Conservation (phyloP, 2,113 vertebrate genomes). For the Telmatochromis sp. region DNA sequence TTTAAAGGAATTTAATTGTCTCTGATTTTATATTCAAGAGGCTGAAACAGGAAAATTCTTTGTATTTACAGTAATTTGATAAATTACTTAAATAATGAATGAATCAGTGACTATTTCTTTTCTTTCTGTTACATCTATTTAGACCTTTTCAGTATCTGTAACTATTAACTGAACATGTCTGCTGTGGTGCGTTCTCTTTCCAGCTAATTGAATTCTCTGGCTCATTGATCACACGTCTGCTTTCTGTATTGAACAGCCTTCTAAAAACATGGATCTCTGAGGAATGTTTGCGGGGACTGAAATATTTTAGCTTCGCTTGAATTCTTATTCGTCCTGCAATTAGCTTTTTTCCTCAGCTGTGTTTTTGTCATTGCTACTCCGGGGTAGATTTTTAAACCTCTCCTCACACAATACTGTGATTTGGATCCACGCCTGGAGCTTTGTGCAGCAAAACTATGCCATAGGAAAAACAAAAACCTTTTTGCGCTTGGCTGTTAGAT, state of each 20-base stretch:
- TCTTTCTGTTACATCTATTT: neutral
- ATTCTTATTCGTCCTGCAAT: neutral
- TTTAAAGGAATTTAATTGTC: neutral
- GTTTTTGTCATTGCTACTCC: neutral
- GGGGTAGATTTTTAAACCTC: neutral
- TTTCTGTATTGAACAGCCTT: neutral
- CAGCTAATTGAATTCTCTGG: neutral
- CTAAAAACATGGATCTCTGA: neutral
- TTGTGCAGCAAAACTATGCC: neutral
- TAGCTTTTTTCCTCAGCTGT: neutral
- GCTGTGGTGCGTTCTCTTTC: accelerated
- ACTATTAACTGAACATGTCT: neutral
- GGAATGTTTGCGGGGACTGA: neutral
- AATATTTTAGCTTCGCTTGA: neutral
- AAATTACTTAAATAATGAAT: neutral
- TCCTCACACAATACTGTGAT: neutral
- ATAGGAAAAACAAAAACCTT: neutral
- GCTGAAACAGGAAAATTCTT: neutral
- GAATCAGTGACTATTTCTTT: neutral
- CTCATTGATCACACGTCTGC: neutral
- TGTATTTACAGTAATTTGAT: neutral
- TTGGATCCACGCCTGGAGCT: accelerated
- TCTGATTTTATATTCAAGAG: neutral
- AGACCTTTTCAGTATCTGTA: neutral
- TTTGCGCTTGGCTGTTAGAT: neutral